These are phyloP conservation scores for Delichon dasypus DNA, from an alignment of 2,797 vertebrate species.

Conservation along the genomic window DNA sequence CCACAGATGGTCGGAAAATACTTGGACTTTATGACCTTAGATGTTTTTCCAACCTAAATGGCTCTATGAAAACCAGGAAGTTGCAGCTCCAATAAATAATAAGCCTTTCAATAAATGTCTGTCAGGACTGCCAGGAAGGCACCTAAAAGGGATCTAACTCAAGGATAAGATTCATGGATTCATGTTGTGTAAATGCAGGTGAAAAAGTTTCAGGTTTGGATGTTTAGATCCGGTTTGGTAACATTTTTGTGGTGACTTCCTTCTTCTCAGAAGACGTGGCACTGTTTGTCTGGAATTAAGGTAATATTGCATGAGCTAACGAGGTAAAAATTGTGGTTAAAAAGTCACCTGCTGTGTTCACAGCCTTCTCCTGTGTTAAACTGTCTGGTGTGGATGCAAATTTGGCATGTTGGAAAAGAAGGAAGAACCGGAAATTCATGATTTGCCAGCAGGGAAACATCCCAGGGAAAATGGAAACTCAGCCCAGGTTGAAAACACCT, in stretches of 20 bases:
- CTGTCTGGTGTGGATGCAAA: neutral
- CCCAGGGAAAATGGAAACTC: neutral
- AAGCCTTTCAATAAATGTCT: neutral
- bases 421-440: neutral
- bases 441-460: neutral
- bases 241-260: no score
- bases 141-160: neutral
- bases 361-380: slow-evolving; percentile 1
- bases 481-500: neutral
- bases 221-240: neutral
- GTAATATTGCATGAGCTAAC: neutral
- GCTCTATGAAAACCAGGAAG: neutral
- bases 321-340: neutral
- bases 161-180: neutral
- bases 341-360: neutral
- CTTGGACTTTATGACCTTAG: neutral
- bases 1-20: neutral
- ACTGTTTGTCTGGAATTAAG: neutral
- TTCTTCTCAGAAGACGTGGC: neutral
- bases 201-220: neutral
- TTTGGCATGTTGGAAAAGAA: neutral
- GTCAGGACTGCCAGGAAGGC: neutral
- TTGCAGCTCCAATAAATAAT: neutral
- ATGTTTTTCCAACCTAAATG: neutral
- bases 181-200: neutral